Base-by-base conservation (phyloP, 2,888 invertebrate species). In the Sinodicranocentrus sp. region DNA sequence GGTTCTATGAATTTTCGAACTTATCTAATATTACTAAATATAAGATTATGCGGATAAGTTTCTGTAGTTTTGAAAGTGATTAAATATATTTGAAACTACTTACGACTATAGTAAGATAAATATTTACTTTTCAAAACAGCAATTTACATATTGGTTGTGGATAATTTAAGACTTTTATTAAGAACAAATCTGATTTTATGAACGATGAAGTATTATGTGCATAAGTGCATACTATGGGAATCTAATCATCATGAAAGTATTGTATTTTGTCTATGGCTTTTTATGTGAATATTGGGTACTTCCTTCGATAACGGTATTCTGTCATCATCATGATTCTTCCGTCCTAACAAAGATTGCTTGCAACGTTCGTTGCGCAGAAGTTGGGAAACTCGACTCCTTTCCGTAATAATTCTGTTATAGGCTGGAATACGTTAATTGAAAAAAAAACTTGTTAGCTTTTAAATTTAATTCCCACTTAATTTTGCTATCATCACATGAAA, bases 331-430 rank as follows among this genome's bases (percentile, higher is more conserved):
- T n/a, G n/a, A n/a, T n/a, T n/a, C n/a, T n/a, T n/a, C n/a, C n/a
- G n/a, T n/a, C n/a, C 23, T 23, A 59, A 44, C 44, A 59, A 3
- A 17, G 19, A 28, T 61, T 44, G 2, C 25, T 1, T 0, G 73
- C 59, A 10, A 8, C 43, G 26, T 73, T 48, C 33, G 33, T 15
- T 5, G 65, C 48, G 54, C 77, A 77, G 6, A 19, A 67, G 26
- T 77, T 77, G 21, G 77, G 77, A 15, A 77, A 77, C 13, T 68
- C 59, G 3, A 77, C 67, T n/a, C 67, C 68, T 57, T 43, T 43
- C 26, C 15, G 26, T 5, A 78, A 33, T 0, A 28, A 23, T 0
- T 61, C 48, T 8, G 59, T 54, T 57, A 67, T 43, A 43, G 33
- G 54, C 78, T 70, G 25, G n/a, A n/a, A n/a, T n/a, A n/a, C n/a